Base-by-base conservation (phyloP, 2,888 invertebrate species). In the Cetonia aurata region DNA sequence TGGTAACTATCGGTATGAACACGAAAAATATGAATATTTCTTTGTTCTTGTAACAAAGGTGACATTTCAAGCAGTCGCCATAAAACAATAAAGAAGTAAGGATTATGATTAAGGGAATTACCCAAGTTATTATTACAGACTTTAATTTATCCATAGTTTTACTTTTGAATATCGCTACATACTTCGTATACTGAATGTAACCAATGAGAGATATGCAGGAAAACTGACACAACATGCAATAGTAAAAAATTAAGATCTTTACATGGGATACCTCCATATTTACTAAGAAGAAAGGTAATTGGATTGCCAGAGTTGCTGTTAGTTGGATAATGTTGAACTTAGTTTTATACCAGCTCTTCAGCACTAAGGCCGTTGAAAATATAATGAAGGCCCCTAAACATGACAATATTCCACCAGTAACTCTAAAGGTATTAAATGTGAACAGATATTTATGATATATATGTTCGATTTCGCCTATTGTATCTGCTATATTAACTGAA, bases 1-100 rank as follows among this genome's bases (percentile, higher is more conserved):
- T 15, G 2, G 41, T 10, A 17, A 15, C 17, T 12, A 42, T 42
- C 1, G 57, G 57, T 3, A 57, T 3, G 9, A 57, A n/a, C 1
- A 57, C 57, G 17, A 57, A 57, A 42, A 15, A 57, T 10, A 33
- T 42, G 17, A 57, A 57, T 8, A 57, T 57, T 19, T 57, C 41
- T 13, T 57, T 10, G 17, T 57, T 57, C 3, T 42, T 57, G 10
- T 41, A 19, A 17, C 57, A 57, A 3, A 42, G 17, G 8, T 42
- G 12, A 15, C 57, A 57, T 41, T 57, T 42, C 42, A 57, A 17
- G 17, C 57, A 57, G 19, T 42, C 42, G 1, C 42, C 42, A 10
- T 57, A 42, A 42, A 57, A 10, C n/a, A 57, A 9, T 10, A 42
- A 9, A 8, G 57, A 15, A 12, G 19, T 3, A 1, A 42, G 6